Evolutionary conservation across 1,140 invertebrate species (phyloP), one percentile per base, ranked within the genome.

Genomic region (Cryptotermes secundus): DNA sequence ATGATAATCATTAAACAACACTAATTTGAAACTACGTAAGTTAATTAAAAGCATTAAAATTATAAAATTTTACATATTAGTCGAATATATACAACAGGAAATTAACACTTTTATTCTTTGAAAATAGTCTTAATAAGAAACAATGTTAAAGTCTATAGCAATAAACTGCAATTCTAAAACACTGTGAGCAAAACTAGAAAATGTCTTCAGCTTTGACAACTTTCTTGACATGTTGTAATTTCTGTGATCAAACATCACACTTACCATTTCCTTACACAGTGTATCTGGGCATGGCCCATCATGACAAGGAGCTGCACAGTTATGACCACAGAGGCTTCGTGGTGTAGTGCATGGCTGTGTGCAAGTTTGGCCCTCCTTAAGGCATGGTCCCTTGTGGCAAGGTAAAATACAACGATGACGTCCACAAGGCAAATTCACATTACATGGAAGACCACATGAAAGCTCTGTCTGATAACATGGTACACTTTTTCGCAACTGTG

Each of bases 361-460:
- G 88, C 97, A 99, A n/a, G 88, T 86, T 80, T 92, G 91, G 31
- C 91, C 92, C 0, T 90, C 87, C 83, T 89, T 88, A 38, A 92
- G 87, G 87, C 94, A 95, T 14, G 88, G 81, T 1, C 92, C 94
- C 34, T 91, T 88, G 87, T 96, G 95, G 88, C 95, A 96, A 26
- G 92, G 90, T 22, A 89, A 88, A 34, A 87, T 90, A 88, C 94
- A 95, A 59, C 93, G 94, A 88, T 98, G 97, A 45, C 93, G 92
- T 1, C 93, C 94, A 88, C 97, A 98, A 0, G 92, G 89, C 35
- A 99, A 88, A 0, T 92, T 91, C 88, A 95, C 96, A 34, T 93
- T 93, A 88, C 98, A 99, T 0, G 95, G 92, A 79, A 96, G 89
- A 12, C 98, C 98, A 89, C 98, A 99, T 9, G 96, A 97, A 82